A percentile compares a stretch with the other conserved stretches of the same genome.
These are phyloP conservation scores for Psylliodes chrysocephalus DNA, from an alignment of 2,888 invertebrate genomes.

Conservation along the genomic window DNA sequence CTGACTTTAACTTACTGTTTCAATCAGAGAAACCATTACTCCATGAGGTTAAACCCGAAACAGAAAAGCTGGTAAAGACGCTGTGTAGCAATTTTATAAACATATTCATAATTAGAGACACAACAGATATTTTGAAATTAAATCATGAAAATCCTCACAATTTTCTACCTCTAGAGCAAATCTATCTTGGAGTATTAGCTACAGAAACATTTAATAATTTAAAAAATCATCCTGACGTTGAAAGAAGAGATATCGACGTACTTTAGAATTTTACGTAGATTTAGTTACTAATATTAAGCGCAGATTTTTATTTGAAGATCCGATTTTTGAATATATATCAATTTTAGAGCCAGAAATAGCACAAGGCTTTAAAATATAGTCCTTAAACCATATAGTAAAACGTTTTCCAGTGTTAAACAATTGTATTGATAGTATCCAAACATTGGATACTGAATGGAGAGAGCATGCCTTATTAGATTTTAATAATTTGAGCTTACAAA, in stretches of 20 bases:
- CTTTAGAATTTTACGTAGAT: neutral
- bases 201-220: neutral
- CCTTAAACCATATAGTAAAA: no score
- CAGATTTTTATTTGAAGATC: no score
- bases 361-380: no score
- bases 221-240: neutral
- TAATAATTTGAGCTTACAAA: no score
- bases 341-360: no score
- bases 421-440: no score
- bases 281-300: no score
- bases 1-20: conserved; percentile 26
- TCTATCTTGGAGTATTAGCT: neutral
- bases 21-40: conserved; percentile 21
- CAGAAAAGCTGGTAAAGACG: conserved; percentile 7
- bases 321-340: no score
- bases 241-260: neutral
- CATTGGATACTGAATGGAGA: conserved; percentile 1
- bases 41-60: conserved; percentile 13
- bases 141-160: neutral
- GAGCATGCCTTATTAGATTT: neutral
- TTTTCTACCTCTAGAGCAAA: conserved; percentile 5
- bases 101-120: neutral
- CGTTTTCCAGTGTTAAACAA: no score
- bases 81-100: conserved; percentile 20
- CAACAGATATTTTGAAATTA: conserved; percentile 19